Base-by-base conservation (phyloP, 2,888 invertebrate genomes). In the Nysson spinosus region DNA sequence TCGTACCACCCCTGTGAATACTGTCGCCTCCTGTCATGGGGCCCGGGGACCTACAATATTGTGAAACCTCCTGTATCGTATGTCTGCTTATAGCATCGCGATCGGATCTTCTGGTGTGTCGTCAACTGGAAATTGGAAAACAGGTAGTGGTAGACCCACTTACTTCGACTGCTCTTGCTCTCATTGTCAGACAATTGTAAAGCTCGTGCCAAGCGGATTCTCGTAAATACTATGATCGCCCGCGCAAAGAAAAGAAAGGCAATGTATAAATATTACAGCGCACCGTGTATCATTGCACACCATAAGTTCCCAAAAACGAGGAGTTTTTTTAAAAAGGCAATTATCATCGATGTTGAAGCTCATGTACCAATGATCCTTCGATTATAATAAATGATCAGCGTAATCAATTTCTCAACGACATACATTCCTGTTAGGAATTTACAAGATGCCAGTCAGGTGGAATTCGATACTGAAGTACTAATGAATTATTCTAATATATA, bases 31-130 rank as follows among this genome's bases (percentile, higher is more conserved):
- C 51, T 20, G 32, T 50, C 35, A 35, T 54, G 47, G 50, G 37
- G 44, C 44, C 61, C 62, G 20, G 39, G 39, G 32, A 35, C 55
- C 51, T 37, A 65, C 67, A 57, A 72, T 75, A 74, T 76, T 75
- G 75, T 76, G 72, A 69, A 62, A 71, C 65, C 68, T 58, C 57
- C 58, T 72, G 62, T 72, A 71, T 69, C 65, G 61, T 60, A 26
- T 50, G 37, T 67, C 60, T 20, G 39, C 30, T 28, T 17, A 4
- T 6, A 11, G 32, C 34, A 34, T 19, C 24, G 24, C 34, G 69
- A 69, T 66, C 50, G 35, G 58, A 71, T 71, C 66, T 69, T 14
- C n/a, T 16, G 34, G 34, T 35, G 42, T 47, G 51, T 69, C 55
- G 52, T 65, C 58, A 19, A 35, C 37, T 62, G 62, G 62, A 63